Evolutionary conservation across 2,888 invertebrate species (phyloP).

Genomic region (Aproaerema taeniolella): DNA sequence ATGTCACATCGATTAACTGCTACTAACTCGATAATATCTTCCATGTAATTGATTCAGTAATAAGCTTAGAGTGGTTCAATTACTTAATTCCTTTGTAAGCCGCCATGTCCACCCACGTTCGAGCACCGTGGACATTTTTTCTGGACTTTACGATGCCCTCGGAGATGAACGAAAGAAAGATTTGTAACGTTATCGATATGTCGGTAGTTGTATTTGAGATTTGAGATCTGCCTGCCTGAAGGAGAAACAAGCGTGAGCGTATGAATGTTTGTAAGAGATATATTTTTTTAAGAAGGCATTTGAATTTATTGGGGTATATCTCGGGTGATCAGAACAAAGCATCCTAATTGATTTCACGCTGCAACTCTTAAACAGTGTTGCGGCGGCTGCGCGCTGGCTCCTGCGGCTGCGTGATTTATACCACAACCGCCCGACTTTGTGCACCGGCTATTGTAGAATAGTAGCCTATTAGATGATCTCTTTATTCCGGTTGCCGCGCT

Average conservation of each 20-base stretch:
- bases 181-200: background rate
- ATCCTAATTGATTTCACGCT: slow-evolving; percentile 19
- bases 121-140: background rate
- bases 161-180: slow-evolving; percentile 4
- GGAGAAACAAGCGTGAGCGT: too few relatives aligned
- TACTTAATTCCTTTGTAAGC: slow-evolving; percentile 45
- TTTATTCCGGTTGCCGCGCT: slow-evolving; percentile 24
- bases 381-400: slow-evolving; percentile 3
- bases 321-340: slow-evolving; percentile 12
- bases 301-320: slow-evolving; percentile 9
- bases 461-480: slow-evolving; percentile 29
- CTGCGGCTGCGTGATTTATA: slow-evolving; percentile 29
- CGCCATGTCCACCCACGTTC: slow-evolving; percentile 33
- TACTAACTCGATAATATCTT: slow-evolving; percentile 34
- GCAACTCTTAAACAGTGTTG: slow-evolving; percentile 11
- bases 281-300: too few relatives aligned
- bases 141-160: background rate
- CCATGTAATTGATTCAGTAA: slow-evolving; percentile 39
- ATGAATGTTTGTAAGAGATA: too few relatives aligned
- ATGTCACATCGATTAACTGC: slow-evolving; percentile 20
- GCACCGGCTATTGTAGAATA: slow-evolving; percentile 31
- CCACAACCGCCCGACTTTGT: slow-evolving; percentile 20
- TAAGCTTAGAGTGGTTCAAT: slow-evolving; percentile 50
- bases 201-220: too few relatives aligned
- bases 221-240: too few relatives aligned